Conservation (phyloP, 1,140 invertebrate genomes). For the Cotesia typhae region DNA sequence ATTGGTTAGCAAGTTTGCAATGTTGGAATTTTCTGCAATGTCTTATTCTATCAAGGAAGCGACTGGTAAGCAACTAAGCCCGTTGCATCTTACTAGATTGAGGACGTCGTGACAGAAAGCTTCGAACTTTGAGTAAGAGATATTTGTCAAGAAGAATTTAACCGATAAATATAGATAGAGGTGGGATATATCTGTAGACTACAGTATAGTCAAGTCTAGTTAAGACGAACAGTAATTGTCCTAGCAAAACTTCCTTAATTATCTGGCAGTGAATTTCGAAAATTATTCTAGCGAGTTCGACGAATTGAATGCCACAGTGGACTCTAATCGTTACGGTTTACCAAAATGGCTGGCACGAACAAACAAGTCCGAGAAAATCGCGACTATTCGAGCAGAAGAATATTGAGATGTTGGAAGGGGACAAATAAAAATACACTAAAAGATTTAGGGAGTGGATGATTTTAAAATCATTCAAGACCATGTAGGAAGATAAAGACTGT, state of each 20-base stretch:
- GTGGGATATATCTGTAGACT: background rate
- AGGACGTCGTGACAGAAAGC: no score
- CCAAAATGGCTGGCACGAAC: constrained; percentile 35
- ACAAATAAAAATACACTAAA: constrained; percentile 15
- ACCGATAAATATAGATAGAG: no score
- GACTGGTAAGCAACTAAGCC: no score
- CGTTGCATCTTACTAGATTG: no score
- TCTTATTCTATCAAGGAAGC: background rate
- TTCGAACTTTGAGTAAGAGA: no score
- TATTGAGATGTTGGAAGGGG: background rate
- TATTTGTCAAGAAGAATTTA: no score
- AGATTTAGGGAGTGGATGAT: constrained; percentile 23
- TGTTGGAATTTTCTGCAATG: constrained; percentile 47
- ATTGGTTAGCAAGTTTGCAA: constrained; percentile 32
- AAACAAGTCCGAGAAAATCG: constrained; percentile 38
- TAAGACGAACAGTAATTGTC: constrained; percentile 50
- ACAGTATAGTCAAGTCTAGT: no score
- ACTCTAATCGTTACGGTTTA: constrained; percentile 41
- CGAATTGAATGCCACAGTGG: no score
- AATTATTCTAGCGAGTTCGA: constrained; percentile 52
- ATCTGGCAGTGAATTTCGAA: constrained; percentile 46
- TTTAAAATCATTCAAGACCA: no score
- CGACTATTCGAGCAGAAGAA: constrained; percentile 19
- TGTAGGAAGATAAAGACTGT: no score
- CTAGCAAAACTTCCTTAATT: constrained; percentile 63